phyloP scores from a whole-genome alignment of 2,888 invertebrate genomes.

The Julus scandinavius region DNA sequence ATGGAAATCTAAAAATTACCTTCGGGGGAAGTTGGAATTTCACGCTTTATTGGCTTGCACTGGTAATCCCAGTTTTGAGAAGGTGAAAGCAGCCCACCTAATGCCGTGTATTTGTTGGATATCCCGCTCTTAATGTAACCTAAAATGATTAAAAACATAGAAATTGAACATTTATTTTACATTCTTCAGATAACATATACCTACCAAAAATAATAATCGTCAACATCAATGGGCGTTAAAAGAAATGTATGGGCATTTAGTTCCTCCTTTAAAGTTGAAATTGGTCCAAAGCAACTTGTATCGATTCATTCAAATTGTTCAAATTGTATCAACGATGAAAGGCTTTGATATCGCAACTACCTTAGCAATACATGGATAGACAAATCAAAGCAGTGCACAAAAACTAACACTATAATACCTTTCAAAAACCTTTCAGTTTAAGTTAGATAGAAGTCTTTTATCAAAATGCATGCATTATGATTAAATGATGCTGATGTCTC shows the following conservation, averaged over 20 bases:
- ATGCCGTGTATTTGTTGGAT: conserved; percentile 10
- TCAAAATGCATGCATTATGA: not conserved
- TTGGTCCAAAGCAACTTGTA: not conserved
- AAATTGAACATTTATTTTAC: not conserved
- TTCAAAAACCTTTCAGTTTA: not conserved
- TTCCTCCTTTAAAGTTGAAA: not conserved
- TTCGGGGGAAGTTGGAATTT: conserved; percentile 9
- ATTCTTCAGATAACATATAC: not conserved
- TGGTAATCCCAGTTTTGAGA: conserved; percentile 24
- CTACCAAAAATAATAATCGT: not conserved
- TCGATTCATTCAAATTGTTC: not conserved
- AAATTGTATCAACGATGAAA: not conserved
- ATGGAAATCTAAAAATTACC: conserved; percentile 7
- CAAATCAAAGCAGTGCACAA: not conserved
- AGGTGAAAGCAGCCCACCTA: conserved; percentile 17
- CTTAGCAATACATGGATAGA: not conserved
- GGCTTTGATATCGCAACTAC: not conserved
- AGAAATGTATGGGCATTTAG: not conserved
- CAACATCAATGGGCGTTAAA: not conserved
- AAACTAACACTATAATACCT: not conserved
- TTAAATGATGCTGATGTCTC: not conserved
- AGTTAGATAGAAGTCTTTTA: too few species aligned
- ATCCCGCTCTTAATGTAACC: conserved; percentile 28
- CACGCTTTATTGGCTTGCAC: not conserved
- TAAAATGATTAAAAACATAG: not conserved